phyloP scores from a whole-genome alignment of 2,113 vertebrate genomes.

The Lepus americanus region DNA sequence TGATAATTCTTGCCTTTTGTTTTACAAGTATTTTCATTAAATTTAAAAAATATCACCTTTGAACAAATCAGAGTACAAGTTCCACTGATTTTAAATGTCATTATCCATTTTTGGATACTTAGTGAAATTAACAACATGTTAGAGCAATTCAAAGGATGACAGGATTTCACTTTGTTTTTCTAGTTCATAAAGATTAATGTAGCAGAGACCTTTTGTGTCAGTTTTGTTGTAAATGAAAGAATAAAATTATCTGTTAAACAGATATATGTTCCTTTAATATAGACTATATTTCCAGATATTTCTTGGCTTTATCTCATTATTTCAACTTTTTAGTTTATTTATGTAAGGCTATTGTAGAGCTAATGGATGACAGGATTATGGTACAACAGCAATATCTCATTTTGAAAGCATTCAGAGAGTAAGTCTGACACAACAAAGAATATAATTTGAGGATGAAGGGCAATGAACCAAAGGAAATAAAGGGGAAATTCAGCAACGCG shows the following conservation, averaged over 20 bases:
- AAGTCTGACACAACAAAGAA: conserved; percentile 51
- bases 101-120: conserved; percentile 57
- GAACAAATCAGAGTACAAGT: conserved; percentile 41
- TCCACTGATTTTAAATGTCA: conserved; percentile 62
- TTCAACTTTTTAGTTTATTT: conserved; percentile 77
- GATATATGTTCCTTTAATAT: conserved; percentile 76
- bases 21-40: conserved; percentile 69
- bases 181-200: conserved; percentile 74
- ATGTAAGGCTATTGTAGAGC: conserved; percentile 73
- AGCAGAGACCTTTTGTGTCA: conserved; percentile 65
- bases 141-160: conserved; percentile 58
- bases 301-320: conserved; percentile 77
- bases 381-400: conserved; percentile 55
- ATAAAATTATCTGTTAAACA: conserved; percentile 75
- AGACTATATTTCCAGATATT: conserved; percentile 79
- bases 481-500: not conserved
- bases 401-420: conserved; percentile 75
- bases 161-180: conserved; percentile 61
- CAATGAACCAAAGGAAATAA: conserved; percentile 46
- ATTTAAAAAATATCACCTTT: conserved; percentile 60
- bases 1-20: conserved; percentile 69
- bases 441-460: conserved; percentile 39
- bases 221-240: conserved; percentile 70
- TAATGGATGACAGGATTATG: conserved; percentile 74
- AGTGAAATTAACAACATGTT: conserved; percentile 50